phyloP scores from a whole-genome alignment of 2,797 vertebrate genomes.

The Diplodus sargus region DNA sequence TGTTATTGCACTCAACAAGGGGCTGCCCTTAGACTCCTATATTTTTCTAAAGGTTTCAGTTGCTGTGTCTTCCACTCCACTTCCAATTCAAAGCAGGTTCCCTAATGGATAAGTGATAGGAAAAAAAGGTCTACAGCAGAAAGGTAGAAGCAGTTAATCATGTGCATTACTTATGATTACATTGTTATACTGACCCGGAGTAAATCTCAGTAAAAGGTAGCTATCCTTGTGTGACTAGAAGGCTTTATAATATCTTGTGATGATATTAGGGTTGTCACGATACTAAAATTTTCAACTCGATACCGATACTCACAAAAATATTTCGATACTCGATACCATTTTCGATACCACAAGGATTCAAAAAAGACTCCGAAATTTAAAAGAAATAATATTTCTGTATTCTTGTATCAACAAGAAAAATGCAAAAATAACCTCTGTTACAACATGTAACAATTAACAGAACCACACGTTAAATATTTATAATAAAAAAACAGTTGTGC shows the following conservation, averaged over 20 bases:
- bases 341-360: too few relatives aligned
- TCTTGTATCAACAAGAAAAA: too few relatives aligned
- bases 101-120: conserved; percentile 26
- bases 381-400: too few relatives aligned
- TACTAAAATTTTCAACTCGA: too few relatives aligned
- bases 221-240: background rate
- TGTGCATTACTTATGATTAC: conserved; percentile 36
- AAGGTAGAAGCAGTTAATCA: conserved; percentile 45
- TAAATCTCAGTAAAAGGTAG: background rate
- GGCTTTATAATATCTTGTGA: conserved; percentile 1
- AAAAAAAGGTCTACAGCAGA: conserved; percentile 5
- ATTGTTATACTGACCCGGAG: conserved; percentile 26
- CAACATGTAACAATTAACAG: too few relatives aligned
- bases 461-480: too few relatives aligned
- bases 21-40: background rate
- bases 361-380: too few relatives aligned
- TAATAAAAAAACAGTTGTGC: too few relatives aligned
- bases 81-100: conserved; percentile 29
- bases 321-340: too few relatives aligned
- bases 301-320: too few relatives aligned
- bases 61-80: conserved; percentile 12
- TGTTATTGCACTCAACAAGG: background rate
- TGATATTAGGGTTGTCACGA: too few relatives aligned
- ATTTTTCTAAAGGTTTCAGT: conserved; percentile 17
- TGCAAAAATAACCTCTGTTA: too few relatives aligned